A percentile compares a stretch with the other conserved stretches of the same genome.
Conservation (phyloP, 2,113 vertebrate species). For the Gallinago jamesoni region DNA sequence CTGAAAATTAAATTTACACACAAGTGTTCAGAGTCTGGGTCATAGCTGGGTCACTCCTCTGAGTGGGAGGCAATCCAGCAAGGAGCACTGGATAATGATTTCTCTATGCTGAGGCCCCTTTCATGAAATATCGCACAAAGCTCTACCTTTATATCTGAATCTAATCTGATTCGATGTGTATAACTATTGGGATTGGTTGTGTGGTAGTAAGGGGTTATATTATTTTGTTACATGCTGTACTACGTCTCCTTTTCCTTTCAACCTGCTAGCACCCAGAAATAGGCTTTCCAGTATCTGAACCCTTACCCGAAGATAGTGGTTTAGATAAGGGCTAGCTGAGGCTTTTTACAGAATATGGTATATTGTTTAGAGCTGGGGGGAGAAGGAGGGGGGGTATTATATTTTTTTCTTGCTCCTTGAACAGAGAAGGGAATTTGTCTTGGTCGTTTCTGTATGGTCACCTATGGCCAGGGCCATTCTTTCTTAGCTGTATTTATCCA, state of each 20-base stretch:
- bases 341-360: neutral
- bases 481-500: neutral
- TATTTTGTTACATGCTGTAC: neutral
- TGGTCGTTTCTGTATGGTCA: neutral
- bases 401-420: neutral
- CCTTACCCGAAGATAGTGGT: neutral
- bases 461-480: neutral
- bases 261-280: constrained; percentile 5
- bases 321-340: constrained; percentile 12
- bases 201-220: neutral
- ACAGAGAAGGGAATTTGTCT: neutral
- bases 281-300: neutral
- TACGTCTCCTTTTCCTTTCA: neutral
- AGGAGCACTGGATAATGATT: constrained; percentile 49
- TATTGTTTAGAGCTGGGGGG: neutral
- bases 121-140: constrained; percentile 28
- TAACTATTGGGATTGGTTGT: neutral
- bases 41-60: constrained; percentile 48
- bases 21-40: constrained; percentile 47
- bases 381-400: rapidly evolving
- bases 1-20: constrained; percentile 61
- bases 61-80: constrained; percentile 51
- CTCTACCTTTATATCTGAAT: constrained; percentile 33
- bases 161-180: constrained; percentile 22
- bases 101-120: constrained; percentile 16